Evolutionary conservation across 2,113 vertebrate species (phyloP).

Genomic region (Laticauda laticaudata): DNA sequence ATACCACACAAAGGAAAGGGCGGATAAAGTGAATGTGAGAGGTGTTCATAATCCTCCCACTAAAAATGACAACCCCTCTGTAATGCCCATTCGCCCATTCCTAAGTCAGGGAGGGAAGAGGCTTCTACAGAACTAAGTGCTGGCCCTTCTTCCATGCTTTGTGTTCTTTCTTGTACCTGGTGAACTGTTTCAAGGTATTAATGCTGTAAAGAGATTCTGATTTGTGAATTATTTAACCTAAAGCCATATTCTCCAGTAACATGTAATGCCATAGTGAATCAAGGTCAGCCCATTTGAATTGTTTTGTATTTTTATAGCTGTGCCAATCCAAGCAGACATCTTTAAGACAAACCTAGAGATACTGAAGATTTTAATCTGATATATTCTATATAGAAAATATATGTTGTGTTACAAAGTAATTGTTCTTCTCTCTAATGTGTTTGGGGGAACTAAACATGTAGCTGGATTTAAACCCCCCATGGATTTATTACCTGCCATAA

Average conservation of each 20-base stretch:
- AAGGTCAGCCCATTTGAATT: background rate
- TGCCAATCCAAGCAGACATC: background rate
- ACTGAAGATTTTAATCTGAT: background rate
- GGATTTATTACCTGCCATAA: conserved; percentile 22
- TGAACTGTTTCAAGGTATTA: background rate
- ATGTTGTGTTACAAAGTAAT: background rate
- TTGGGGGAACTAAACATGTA: background rate
- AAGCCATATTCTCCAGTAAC: conserved; percentile 1
- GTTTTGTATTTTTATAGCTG: background rate
- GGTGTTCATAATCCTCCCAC: background rate
- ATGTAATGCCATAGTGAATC: background rate
- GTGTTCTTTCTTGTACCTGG: background rate
- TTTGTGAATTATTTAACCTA: background rate
- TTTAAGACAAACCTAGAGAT: background rate
- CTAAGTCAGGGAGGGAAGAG: background rate
- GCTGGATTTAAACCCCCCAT: conserved; percentile 28
- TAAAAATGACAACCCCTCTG: background rate
- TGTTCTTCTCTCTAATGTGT: background rate
- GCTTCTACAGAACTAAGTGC: background rate
- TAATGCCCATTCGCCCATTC: background rate
- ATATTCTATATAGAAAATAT: background rate
- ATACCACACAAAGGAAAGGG: background rate
- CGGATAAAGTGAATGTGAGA: background rate
- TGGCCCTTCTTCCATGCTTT: background rate
- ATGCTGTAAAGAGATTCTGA: background rate